Conservation (phyloP, 2,797 vertebrate genomes). For the Sciurus vulgaris region DNA sequence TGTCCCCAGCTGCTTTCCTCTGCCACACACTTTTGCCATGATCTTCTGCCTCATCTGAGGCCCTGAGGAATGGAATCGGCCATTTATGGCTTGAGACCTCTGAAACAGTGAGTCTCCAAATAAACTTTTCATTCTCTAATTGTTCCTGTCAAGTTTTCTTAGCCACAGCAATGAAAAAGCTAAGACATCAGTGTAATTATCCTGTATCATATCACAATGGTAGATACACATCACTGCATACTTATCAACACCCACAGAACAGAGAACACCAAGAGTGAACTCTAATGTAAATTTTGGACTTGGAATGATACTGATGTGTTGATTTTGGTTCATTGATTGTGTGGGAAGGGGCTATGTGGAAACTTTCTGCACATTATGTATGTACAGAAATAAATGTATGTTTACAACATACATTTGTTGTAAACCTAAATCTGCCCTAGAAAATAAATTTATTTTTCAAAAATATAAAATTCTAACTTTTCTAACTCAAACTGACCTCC, state of each 20-base stretch:
- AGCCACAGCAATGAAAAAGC: no score
- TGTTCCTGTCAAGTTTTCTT: no score
- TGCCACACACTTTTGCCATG: no score
- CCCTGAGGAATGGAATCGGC: no score
- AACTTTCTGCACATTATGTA: background rate
- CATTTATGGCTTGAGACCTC: no score
- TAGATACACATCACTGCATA: background rate
- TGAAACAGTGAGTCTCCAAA: no score
- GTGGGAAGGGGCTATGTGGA: fast-evolving
- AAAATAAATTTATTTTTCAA: background rate
- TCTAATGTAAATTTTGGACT: background rate
- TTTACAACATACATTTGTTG: background rate
- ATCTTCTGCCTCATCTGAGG: no score
- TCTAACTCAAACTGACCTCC: conserved; percentile 40
- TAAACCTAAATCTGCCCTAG: conserved; percentile 2
- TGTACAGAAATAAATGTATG: no score
- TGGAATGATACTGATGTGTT: background rate
- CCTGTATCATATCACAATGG: background rate
- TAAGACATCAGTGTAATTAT: background rate
- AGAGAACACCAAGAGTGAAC: background rate
- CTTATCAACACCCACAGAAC: background rate
- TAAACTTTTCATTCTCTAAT: no score
- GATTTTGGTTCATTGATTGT: no score
- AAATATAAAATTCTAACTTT: background rate
- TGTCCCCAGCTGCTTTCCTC: no score